Evolutionary conservation across 2,888 invertebrate genomes (phyloP), one percentile per base, ranked within the genome.

Genomic region (Eurois occulta): DNA sequence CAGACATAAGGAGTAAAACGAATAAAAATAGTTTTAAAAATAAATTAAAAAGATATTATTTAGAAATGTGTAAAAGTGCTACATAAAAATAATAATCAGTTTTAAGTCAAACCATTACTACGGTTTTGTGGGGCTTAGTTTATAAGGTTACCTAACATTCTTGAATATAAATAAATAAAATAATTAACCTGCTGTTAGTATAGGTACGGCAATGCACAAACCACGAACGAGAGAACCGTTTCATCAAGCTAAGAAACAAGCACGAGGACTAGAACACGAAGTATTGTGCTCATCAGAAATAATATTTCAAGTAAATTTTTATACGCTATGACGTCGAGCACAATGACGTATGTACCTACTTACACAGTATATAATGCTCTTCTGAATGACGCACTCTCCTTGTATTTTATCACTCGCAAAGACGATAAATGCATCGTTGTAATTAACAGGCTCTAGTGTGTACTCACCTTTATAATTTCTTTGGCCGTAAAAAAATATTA

Each of bases 401-500:
- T 58, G 16, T 58, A 58, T 21, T 60, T 21, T 60, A 32, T 60
- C 28, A 32, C 21, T 32, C 18, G 32, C 60, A 21, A 21, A 58
- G 16, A 60, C 21, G 4, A 60, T 60, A 4, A 60, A 32, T 35
- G 32, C 21, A 62, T 35, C 21, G 32, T 21, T 32, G 28, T 10
- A 32, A 35, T 32, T 18, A 65, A 38, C 16, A n/a, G n/a, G 11
- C 1, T 43, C 28, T 10, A 66, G 24, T 81, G 48, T 48, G 38
- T 18, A 13, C 21, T 43, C 6, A 43, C 41, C 81, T 21, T 84
- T 74, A 86, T 78, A 70, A 80, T 86, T 73, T 82, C 41, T 79
- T 80, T 32, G 32, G 60, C 55, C 68, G 77, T 71, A 75, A 86
- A 86, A 70, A 75, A 86, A 52, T 66, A 80, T 77, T 85, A 73